phyloP scores from a whole-genome alignment of 2,113 vertebrate species.

The Lagopus muta region DNA sequence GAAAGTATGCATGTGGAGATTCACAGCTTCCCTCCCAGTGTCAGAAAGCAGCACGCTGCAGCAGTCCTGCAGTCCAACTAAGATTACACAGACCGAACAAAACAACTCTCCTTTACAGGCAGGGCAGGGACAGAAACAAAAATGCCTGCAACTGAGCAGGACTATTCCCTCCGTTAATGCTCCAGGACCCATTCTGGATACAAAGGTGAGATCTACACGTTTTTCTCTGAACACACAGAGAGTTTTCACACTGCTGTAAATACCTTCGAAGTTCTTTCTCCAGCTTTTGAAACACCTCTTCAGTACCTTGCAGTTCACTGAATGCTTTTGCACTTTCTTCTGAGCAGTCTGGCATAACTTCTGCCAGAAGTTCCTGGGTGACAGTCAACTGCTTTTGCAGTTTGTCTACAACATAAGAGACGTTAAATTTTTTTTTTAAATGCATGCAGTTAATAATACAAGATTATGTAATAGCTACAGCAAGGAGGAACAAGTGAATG shows the following conservation, averaged over 20 bases:
- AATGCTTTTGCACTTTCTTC: neutral
- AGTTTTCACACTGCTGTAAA: neutral
- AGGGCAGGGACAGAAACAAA: neutral
- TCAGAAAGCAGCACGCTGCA: neutral
- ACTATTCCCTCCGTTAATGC: neutral
- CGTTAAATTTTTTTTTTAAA: neutral
- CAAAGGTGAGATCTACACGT: neutral
- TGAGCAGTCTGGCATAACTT: neutral
- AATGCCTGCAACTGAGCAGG: neutral
- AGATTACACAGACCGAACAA: neutral
- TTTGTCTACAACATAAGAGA: slow-evolving; percentile 34
- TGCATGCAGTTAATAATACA: neutral
- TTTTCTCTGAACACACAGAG: neutral
- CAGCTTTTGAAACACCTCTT: slow-evolving; percentile 18
- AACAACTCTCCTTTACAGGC: neutral
- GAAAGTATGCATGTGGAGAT: fast-evolving
- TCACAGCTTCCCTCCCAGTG: neutral
- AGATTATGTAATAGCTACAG: neutral
- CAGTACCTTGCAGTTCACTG: slow-evolving; percentile 42
- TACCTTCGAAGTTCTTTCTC: slow-evolving; percentile 74
- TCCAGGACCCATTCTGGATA: neutral
- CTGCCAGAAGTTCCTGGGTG: slow-evolving; percentile 60
- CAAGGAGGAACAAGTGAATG: neutral
- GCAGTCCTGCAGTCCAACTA: neutral
- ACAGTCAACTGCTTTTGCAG: slow-evolving; percentile 51